Conservation (phyloP, 2,113 vertebrate genomes). For the Istiophorus platypterus region DNA sequence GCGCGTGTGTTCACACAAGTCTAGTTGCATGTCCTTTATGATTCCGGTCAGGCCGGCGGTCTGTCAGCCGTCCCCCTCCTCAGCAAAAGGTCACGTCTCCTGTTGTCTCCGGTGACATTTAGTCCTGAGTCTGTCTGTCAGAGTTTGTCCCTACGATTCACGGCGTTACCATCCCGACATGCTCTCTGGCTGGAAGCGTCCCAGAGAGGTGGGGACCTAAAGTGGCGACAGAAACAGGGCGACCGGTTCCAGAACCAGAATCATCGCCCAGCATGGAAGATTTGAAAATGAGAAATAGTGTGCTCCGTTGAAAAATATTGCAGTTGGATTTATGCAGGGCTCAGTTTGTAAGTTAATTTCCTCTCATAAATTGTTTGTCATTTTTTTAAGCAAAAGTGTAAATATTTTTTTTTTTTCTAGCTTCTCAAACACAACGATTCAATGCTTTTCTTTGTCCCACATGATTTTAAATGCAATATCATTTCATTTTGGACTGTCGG, state of each 20-base stretch:
- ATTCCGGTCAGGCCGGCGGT: constrained; percentile 59
- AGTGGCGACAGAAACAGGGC: neutral
- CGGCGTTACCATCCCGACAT: constrained; percentile 15
- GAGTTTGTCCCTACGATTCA: constrained; percentile 52
- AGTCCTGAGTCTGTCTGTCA: constrained; percentile 60
- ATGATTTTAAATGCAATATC: neutral
- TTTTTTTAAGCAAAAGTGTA: neutral
- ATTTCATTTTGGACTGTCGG: no score
- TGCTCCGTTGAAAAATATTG: neutral
- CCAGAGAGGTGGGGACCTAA: neutral
- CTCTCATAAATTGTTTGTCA: no score
- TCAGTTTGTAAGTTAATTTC: no score
- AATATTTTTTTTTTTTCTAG: neutral
- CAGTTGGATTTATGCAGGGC: no score
- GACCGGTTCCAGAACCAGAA: neutral
- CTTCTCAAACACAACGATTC: neutral
- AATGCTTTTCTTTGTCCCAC: neutral
- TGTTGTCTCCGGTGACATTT: constrained; percentile 71
- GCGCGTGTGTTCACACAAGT: neutral
- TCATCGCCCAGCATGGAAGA: neutral
- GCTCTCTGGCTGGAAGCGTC: constrained; percentile 38
- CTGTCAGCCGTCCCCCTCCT: constrained; percentile 32
- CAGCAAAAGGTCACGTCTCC: constrained; percentile 71
- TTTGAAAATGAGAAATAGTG: neutral
- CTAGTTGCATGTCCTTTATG: constrained; percentile 49